These are phyloP conservation scores for Andinoacara biseriatus DNA, from an alignment of 2,113 vertebrate species.

Conservation along the genomic window DNA sequence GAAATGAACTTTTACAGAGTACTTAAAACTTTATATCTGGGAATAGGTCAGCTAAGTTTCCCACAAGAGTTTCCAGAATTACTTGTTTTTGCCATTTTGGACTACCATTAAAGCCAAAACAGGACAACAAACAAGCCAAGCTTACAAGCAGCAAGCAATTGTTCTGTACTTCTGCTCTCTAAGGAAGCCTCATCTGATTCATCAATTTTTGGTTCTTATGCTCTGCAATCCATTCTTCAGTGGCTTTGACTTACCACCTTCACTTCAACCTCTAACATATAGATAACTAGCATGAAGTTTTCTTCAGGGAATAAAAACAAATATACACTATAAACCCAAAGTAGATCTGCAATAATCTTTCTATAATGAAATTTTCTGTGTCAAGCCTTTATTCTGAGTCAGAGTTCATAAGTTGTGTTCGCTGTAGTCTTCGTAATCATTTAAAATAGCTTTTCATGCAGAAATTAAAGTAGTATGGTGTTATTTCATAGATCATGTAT, in stretches of 20 bases:
- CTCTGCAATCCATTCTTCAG: neutral
- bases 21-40: neutral
- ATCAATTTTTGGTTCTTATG: neutral
- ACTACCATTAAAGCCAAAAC: neutral
- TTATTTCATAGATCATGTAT: constrained; percentile 40
- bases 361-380: constrained; percentile 54
- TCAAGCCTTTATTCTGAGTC: constrained; percentile 30
- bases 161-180: neutral
- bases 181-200: neutral
- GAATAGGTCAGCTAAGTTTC: too few relatives aligned
- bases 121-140: neutral
- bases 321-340: constrained; percentile 32
- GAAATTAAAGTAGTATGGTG: constrained; percentile 26
- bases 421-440: constrained; percentile 41
- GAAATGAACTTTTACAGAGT: too few relatives aligned
- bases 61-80: neutral
- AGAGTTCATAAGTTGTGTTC: constrained; percentile 36
- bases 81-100: neutral
- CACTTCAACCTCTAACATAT: neutral
- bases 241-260: neutral
- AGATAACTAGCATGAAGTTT: constrained; percentile 20
- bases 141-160: too few relatives aligned
- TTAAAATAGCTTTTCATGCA: constrained; percentile 47
- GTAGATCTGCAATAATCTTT: constrained; percentile 53
- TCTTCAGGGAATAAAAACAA: constrained; percentile 32